Base-by-base conservation (phyloP, 1,140 invertebrate genomes). In the Lepidurus packardi region DNA sequence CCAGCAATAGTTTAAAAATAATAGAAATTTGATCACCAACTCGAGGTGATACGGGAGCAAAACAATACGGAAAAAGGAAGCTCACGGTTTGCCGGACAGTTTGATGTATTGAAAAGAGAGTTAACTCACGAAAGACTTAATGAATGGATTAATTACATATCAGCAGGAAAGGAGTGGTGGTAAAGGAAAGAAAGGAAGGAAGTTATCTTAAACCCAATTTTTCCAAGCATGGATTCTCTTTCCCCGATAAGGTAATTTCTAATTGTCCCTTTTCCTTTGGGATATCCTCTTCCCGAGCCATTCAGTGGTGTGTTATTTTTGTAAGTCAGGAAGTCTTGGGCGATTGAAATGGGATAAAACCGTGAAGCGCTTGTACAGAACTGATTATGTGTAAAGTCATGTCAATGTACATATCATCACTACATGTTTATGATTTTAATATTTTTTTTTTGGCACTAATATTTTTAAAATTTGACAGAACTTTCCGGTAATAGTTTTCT, bases 361-460 rank as follows among this genome's bases (percentile, higher is more conserved):
- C 53, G 21, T 21, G 53, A 65, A 65, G 13, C 53, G 53, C 53
- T 65, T 65, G 53, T 65, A 65, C 53, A 65, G 6, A 65, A 65
- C 53, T 65, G 53, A 16, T 65, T 65, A 65, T 65, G 21, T 65
- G 53, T 65, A 65, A 65, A 65, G 53, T 65, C 53, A 65, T 65
- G 53, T 65, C 53, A 65, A 65, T 65, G 53, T 65, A 65, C 53
- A 65, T 65, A 65, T 65, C 53, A 65, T 65, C 53, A 65, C 53
- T 65, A 65, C 53, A 65, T 65, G 53, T 65, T 65, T 65, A 65
- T 65, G 53, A 65, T 65, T 65, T 65, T 65, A 21, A 65, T 53
- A 34, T 34, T 34, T 34, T 4, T 34, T 4, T 34, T 4, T 4
- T 34, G 34, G 34, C 34, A 34, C 34, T 34, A 34, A 34, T 34